Evolutionary conservation across 2,113 vertebrate species (phyloP).

Genomic region (Silurus meridionalis): DNA sequence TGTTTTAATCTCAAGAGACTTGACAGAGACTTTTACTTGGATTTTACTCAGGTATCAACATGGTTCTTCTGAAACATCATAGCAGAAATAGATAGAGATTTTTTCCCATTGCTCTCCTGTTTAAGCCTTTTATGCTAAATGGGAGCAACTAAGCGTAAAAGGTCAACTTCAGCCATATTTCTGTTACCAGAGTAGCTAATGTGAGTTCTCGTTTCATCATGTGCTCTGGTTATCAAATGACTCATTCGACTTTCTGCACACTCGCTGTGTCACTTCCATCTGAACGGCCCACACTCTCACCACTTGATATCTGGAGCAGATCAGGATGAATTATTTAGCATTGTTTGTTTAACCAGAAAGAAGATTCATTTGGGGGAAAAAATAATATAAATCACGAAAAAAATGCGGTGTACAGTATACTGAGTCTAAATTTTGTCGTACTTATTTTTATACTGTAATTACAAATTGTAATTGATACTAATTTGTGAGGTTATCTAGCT

Average conservation of each 20-base stretch:
- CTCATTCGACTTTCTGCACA: constrained; percentile 1
- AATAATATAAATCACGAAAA: background rate
- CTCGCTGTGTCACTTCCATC: background rate
- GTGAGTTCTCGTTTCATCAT: constrained; percentile 19
- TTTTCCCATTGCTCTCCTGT: background rate
- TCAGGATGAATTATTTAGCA: background rate
- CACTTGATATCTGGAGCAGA: background rate
- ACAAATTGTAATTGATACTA: background rate
- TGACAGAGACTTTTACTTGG: background rate
- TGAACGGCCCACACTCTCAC: background rate
- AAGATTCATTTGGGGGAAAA: background rate
- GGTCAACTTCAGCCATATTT: background rate
- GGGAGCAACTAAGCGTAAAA: background rate
- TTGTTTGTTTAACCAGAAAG: background rate
- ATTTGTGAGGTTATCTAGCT: background rate
- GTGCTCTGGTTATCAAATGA: constrained; percentile 15
- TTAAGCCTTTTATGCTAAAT: background rate
- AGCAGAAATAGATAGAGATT: background rate
- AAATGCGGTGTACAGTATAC: background rate
- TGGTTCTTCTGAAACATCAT: background rate
- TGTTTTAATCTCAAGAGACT: background rate
- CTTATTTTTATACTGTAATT: background rate
- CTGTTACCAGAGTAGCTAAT: background rate
- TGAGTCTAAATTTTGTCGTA: background rate
- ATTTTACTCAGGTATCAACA: no score